phyloP scores from a whole-genome alignment of 2,797 vertebrate genomes.

The Carapus acus region DNA sequence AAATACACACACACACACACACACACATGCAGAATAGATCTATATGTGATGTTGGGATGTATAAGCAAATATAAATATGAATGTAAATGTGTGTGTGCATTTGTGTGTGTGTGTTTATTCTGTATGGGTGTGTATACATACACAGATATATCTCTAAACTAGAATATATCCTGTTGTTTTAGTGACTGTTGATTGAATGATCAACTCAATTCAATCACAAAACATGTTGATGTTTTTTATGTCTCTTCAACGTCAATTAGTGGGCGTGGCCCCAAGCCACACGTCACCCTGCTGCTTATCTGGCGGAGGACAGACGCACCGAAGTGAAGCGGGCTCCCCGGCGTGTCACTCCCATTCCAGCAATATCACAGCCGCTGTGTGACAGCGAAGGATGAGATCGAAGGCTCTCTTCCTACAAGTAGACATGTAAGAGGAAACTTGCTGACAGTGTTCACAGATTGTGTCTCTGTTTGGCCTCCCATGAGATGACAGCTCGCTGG shows the following conservation, averaged over 20 bases:
- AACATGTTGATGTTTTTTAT: conserved; percentile 12
- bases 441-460: conserved; percentile 34
- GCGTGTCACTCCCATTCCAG: conserved; percentile 55
- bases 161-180: too few species aligned
- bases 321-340: conserved; percentile 18
- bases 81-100: too few species aligned
- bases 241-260: background rate
- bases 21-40: too few species aligned
- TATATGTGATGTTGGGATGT: too few species aligned
- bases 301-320: conserved; percentile 22
- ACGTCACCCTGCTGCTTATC: conserved; percentile 53
- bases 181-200: too few species aligned
- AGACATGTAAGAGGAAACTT: conserved; percentile 52
- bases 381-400: conserved; percentile 45
- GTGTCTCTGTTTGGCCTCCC: conserved; percentile 5
- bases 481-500: conserved; percentile 8
- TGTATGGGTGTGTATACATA: too few species aligned
- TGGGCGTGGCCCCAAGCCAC: conserved; percentile 8
- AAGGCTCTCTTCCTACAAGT: conserved; percentile 46
- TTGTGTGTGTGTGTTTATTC: too few species aligned
- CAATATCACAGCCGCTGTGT: conserved; percentile 40
- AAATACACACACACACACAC: too few species aligned
- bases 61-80: too few species aligned
- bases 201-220: too few species aligned
- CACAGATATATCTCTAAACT: too few species aligned